Percentiles rank a stretch among this genome's conserved stretches.
phyloP scores from a whole-genome alignment of 2,888 invertebrate species.

The Dermolepida albohirtum region DNA sequence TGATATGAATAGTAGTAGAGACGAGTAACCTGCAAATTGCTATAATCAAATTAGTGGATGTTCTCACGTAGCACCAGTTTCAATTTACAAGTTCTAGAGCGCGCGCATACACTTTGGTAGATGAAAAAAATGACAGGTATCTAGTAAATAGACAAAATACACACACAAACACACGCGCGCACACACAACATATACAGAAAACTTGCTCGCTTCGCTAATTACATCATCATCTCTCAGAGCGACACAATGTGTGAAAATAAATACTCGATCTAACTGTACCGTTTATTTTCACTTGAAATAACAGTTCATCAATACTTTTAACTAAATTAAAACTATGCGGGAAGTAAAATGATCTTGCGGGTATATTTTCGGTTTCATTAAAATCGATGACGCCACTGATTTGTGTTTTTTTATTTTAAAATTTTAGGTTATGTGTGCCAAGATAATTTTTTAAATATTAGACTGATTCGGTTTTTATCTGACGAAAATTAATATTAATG shows the following conservation, averaged over 20 bases:
- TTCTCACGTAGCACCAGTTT: constrained; percentile 26
- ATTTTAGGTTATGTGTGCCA: too few relatives aligned
- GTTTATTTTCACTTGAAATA: constrained; percentile 45
- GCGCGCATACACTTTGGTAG: background rate
- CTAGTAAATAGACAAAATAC: constrained; percentile 17
- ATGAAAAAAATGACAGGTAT: background rate
- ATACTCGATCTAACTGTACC: constrained; percentile 43
- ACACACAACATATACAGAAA: too few relatives aligned
- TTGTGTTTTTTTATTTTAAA: background rate
- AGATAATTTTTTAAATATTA: too few relatives aligned
- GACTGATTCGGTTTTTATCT: too few relatives aligned
- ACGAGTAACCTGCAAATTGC: constrained; percentile 27
- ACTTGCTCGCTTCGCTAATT: background rate
- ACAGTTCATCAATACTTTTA: constrained; percentile 29
- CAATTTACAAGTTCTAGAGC: constrained; percentile 33
- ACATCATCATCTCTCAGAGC: background rate
- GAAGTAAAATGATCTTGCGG: constrained; percentile 32
- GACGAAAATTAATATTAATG: too few relatives aligned
- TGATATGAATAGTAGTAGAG: constrained; percentile 14
- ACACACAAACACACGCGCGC: background rate
- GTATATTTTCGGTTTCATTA: constrained; percentile 44
- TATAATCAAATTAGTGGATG: constrained; percentile 30
- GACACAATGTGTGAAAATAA: constrained; percentile 37
- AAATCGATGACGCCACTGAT: constrained; percentile 42
- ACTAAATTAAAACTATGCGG: constrained; percentile 2